phyloP scores from a whole-genome alignment of 2,113 vertebrate species.

The Colossoma macropomum region DNA sequence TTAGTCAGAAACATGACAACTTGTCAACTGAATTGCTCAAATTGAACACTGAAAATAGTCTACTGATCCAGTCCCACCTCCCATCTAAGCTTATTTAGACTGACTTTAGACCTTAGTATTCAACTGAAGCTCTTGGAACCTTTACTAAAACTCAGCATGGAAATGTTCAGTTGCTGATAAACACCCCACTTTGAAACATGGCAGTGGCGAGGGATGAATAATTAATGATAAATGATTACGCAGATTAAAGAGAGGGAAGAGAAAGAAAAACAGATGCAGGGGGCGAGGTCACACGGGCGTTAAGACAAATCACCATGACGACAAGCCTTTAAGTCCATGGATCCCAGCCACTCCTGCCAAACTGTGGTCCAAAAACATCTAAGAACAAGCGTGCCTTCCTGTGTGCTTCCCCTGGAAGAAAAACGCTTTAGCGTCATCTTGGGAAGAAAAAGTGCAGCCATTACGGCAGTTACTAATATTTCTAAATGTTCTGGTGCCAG shows the following conservation, averaged over 20 bases:
- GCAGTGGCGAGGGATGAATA: conserved; percentile 54
- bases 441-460: conserved; percentile 8
- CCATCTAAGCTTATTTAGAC: background rate
- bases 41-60: background rate
- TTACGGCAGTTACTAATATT: conserved; percentile 38
- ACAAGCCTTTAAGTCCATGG: conserved; percentile 66
- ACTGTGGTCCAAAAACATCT: conserved; percentile 60
- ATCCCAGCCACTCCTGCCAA: conserved; percentile 62
- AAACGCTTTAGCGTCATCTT: background rate
- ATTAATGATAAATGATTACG: conserved; percentile 65
- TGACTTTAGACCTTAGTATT: background rate
- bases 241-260: conserved; percentile 60
- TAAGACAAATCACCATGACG: conserved; percentile 80
- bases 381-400: conserved; percentile 66
- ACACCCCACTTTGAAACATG: conserved; percentile 7
- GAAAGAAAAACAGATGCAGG: conserved; percentile 75
- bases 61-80: too few relatives aligned
- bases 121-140: background rate
- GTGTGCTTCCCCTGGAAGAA: background rate
- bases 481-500: conserved; percentile 3
- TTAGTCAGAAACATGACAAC: background rate
- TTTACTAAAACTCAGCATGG: background rate
- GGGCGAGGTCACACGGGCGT: conserved; percentile 73
- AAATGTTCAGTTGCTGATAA: background rate
- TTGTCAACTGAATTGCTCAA: background rate